Evolutionary conservation across 2,113 vertebrate genomes (phyloP).

Genomic region (Charadrius vociferus): DNA sequence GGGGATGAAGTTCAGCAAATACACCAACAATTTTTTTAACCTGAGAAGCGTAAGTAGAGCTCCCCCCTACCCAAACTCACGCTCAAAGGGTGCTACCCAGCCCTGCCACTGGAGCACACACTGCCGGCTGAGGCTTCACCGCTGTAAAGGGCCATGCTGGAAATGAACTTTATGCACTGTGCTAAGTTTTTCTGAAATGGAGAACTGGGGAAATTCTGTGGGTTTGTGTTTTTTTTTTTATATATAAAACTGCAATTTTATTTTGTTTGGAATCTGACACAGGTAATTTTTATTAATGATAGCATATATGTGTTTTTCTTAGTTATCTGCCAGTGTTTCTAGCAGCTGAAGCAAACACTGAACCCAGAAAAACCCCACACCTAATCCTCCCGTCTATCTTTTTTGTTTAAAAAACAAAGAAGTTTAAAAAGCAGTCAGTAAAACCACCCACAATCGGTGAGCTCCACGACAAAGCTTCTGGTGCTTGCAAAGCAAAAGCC

Average conservation of each 20-base stretch:
- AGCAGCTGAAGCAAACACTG: neutral
- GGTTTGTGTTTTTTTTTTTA: neutral
- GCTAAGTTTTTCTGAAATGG: neutral
- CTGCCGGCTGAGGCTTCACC: fast-evolving
- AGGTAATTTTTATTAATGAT: neutral
- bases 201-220: neutral
- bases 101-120: neutral
- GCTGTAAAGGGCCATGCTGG: neutral
- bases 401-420: neutral
- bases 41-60: fast-evolving
- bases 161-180: neutral
- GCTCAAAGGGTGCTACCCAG: neutral
- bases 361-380: neutral
- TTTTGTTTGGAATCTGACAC: neutral
- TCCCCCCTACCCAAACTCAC: neutral
- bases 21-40: neutral
- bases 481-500: neutral
- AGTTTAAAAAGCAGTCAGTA: neutral
- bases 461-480: neutral
- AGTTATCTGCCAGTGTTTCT: neutral
- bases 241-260: neutral
- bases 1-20: neutral
- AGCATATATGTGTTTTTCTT: neutral
- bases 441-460: neutral
- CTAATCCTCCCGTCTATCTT: fast-evolving